Base-by-base conservation (phyloP, 2,113 vertebrate genomes). In the Orthonyx spaldingii region DNA sequence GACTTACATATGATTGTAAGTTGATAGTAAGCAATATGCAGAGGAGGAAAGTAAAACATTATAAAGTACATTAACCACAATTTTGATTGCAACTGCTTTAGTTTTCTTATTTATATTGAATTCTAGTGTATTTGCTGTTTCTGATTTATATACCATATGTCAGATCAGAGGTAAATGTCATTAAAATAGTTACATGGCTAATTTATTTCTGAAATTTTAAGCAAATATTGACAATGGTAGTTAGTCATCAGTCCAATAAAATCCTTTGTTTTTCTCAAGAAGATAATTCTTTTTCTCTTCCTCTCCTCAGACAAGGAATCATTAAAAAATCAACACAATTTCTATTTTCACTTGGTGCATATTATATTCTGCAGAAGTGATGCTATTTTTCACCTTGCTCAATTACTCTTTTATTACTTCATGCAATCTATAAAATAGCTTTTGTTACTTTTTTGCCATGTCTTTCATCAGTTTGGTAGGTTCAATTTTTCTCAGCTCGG, bases 141-240 rank as follows among this genome's bases (percentile, higher is more conserved):
- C 59, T 81, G 21, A 71, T 88, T 94, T 87, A 87, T 74, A 63
- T 76, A 72, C 11, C 18, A 11, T 66, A 69, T 60, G 13, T 90
- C 37, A 94, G 28, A 35, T 13, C 33, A 70, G 23, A 88, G 32
- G 7, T 68, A 90, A 87, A 95, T 64, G 79, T 78, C 33, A 92
- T 41, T 21, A 81, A 57, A 65, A 78, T 1, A 23, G 22, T 52
- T 70, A 59, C 6, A 39, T 64, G 44, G 5, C 3, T 94, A 89
- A 74, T 78, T 84, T 88, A 70, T 68, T 83, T 87, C 74, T 80
- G 33, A 88, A 49, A 76, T 77, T 87, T 96, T 81, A 92, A 76
- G 47, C 20, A 84, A 77, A 89, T 89, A 68, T 52, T 95, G 63
- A 49, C 68, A 71, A 59, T 70, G 32, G 18, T 32, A 61, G 28